phyloP scores from a whole-genome alignment of 2,113 vertebrate genomes.

The Tor tambroides region DNA sequence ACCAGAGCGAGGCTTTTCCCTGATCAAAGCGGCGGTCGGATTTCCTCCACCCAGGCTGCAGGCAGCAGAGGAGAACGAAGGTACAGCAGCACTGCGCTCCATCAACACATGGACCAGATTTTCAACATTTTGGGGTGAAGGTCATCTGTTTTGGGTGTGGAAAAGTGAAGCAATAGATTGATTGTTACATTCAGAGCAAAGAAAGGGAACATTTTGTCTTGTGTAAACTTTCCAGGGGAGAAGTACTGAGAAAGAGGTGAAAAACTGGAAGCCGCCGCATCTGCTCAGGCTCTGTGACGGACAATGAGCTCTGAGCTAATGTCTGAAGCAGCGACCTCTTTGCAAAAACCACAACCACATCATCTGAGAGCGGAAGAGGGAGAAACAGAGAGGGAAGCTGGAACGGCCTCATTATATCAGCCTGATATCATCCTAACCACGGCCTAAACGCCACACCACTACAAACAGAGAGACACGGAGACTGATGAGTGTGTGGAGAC shows the following conservation, averaged over 20 bases:
- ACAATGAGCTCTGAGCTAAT: conserved; percentile 44
- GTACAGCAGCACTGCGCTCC: conserved; percentile 5
- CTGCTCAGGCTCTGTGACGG: conserved; percentile 37
- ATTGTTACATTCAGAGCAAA: background rate
- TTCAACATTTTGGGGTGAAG: conserved; percentile 15
- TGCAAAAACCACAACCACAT: conserved; percentile 64
- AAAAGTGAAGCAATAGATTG: background rate
- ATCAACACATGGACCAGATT: conserved; percentile 30
- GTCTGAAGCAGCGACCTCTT: conserved; percentile 22
- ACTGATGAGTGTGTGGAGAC: conserved; percentile 33
- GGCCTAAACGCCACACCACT: conserved; percentile 40
- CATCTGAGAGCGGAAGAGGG: conserved; percentile 56
- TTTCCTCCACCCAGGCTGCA: conserved; percentile 8
- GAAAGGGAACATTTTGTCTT: background rate
- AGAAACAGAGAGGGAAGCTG: conserved; percentile 37
- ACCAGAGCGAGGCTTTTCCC: conserved; percentile 22
- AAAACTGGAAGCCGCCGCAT: conserved; percentile 38
- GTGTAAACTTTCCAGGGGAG: background rate
- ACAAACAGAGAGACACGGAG: conserved; percentile 39
- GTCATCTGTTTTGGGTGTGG: conserved; percentile 25
- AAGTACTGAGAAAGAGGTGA: conserved; percentile 18
- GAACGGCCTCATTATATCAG: conserved; percentile 50
- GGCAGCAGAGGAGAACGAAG: conserved; percentile 4
- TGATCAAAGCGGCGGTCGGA: conserved; percentile 39
- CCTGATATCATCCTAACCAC: conserved; percentile 55